Conservation (phyloP, 1,140 invertebrate genomes). For the Calephelis nemesis region DNA sequence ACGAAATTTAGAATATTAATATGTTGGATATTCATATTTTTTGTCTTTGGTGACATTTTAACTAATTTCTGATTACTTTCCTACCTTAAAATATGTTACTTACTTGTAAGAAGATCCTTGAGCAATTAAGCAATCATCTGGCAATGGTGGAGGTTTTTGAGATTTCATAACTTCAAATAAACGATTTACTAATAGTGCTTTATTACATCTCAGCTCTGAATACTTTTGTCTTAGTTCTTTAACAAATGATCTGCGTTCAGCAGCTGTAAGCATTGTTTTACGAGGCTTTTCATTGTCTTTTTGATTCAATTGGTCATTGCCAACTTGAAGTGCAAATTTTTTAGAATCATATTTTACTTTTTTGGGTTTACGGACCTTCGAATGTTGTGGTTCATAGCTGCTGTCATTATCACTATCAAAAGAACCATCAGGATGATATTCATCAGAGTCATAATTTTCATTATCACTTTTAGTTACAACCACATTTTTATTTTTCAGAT, state of each 20-base stretch:
- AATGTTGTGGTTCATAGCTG: not conserved
- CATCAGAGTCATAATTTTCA: conserved; percentile 9
- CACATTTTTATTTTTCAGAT: not conserved
- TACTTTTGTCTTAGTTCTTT: conserved; percentile 47
- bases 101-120: conserved; percentile 56
- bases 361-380: not conserved
- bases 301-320: conserved; percentile 20
- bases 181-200: conserved; percentile 42
- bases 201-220: conserved; percentile 44
- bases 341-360: not conserved
- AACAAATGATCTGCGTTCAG: conserved; percentile 49
- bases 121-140: conserved; percentile 49
- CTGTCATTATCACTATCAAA: conserved; percentile 5
- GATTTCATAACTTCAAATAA: conserved; percentile 54
- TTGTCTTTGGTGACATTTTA: too few species aligned
- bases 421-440: not conserved
- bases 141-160: conserved; percentile 46
- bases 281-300: conserved; percentile 31
- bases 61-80: too few species aligned
- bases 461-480: not conserved
- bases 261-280: conserved; percentile 20
- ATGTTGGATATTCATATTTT: too few species aligned
- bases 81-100: conserved; percentile 30
- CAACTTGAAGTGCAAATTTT: not conserved
- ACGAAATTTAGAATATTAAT: too few species aligned